Base-by-base conservation (phyloP, 2,888 invertebrate species). In the Cheiracanthium punctorium region DNA sequence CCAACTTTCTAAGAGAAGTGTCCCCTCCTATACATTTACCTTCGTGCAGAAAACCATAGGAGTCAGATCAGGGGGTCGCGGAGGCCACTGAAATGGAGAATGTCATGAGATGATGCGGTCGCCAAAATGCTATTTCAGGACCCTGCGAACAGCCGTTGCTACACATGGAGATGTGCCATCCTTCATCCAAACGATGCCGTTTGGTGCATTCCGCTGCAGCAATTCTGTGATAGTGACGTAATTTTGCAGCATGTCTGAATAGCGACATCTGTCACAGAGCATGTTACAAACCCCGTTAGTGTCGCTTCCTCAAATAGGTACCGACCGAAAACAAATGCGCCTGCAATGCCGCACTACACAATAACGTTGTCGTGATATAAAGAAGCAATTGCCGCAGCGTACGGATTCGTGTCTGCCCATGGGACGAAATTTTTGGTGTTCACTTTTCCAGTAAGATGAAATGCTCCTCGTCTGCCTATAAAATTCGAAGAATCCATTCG, bases 201-300 rank as follows among this genome's bases (percentile, higher is more conserved):
- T 70, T 7, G 10, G 70, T 37, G 70, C 70, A 37, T 37, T 70
- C 5, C 17, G 37, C 12, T 70, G 33, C 0, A 33, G 37, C 70
- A 24, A 2, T 70, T 70, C 41, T 20, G 24, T 4, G 8, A 70
- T n/a, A n/a, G n/a, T 37, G 37, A 37, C 37, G 37, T 7, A 37
- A 37, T 69, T 37, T 37, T 37, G 10, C 37, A 37, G 37, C 37
- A 37, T 37, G 37, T 4, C 10, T 37, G 10, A 7, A 37, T 37
- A 37, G 37, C 37, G 37, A 37, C 7, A 10, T 8, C 37, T 70
- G 37, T 37, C 37, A n/a, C 70, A 70, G n/a, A 70, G 70, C 20
- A 70, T 70, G 20, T 70, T 37, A 37, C 37, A 70, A 70, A 70
- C 24, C 41, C 70, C 37, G 20, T 70, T 37, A 8, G 41, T 37